Base-by-base conservation (phyloP, 2,888 invertebrate species). In the Rotaria sp. region DNA sequence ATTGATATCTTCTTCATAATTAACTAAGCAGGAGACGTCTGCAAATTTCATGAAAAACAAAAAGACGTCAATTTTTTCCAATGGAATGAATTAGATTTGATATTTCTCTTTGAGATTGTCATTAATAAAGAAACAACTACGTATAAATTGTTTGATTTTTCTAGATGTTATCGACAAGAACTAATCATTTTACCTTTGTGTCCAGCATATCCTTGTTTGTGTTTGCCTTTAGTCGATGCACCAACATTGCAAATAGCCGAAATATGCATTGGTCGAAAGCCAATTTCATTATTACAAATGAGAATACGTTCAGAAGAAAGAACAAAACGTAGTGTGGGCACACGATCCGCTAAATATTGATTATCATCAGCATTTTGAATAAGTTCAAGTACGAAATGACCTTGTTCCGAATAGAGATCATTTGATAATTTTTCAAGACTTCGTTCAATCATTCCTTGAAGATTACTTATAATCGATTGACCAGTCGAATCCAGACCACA, bases 341-440 rank as follows among this genome's bases (percentile, higher is more conserved):
- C 52, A 48, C 21, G 59, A 13, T 88, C 87, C 26, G 88, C 88
- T 30, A 88, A 88, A 88, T 91, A 91, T 85, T 87, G 86, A 87
- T 91, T 91, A 88, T 91, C 91, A 84, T 91, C 91, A 41, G 91
- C 91, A 88, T 91, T 91, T 89, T 91, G 91, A n/a, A 89, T 89
- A 85, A 91, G 88, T 88, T 91, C 91, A 57, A 91, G 88, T n/a
- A 91, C 90, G 88, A 91, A 91, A 88, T 91, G 91, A 4, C 90
- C 90, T 87, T 91, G 90, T 86, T 90, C 90, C 88, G 90, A 89
- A 88, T 90, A 91, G 30, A 89, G 87, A 38, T 89, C 89, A 41
- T 86, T 87, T 13, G 88, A 88, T 21, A 89, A 87, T 24, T 88
- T 85, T 87, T 91, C 90, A 50, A 91, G 87, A 88, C 90, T 91